A percentile compares a stretch with the other conserved stretches of the same genome.
These are phyloP conservation scores for Tipula lateralis DNA, from an alignment of 2,888 invertebrate species.

Conservation along the genomic window DNA sequence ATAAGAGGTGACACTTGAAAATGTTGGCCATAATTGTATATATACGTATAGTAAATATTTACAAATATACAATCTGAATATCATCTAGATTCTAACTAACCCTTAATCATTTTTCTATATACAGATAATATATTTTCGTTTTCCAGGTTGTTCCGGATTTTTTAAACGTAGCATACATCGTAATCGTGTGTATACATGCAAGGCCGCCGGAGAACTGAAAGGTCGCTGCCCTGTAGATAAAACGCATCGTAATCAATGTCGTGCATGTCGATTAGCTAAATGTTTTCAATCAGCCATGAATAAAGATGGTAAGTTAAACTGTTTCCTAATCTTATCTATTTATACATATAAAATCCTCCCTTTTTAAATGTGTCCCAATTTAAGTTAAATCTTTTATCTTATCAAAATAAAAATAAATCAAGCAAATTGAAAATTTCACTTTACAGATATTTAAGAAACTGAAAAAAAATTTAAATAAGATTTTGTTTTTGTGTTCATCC, in stretches of 20 bases:
- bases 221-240: conserved; percentile 95
- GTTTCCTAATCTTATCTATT: background rate
- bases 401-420: background rate
- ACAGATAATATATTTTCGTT: background rate
- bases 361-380: background rate
- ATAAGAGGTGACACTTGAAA: no score
- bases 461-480: background rate
- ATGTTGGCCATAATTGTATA: no score
- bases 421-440: background rate
- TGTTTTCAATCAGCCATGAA: conserved; percentile 97
- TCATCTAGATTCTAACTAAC: no score
- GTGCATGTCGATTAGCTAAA: conserved; percentile 90
- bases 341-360: background rate
- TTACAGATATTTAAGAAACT: background rate
- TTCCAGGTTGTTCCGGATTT: conserved; percentile 85
- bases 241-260: conserved; percentile 93
- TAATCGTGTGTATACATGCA: conserved; percentile 94
- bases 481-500: background rate
- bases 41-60: no score
- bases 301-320: conserved; percentile 84
- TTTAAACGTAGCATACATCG: conserved; percentile 95
- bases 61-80: no score
- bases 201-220: conserved; percentile 87
- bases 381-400: background rate
- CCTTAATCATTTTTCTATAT: no score